Evolutionary conservation across 2,888 invertebrate genomes (phyloP), one percentile per base, ranked within the genome.

Genomic region (Adela reaumurella): DNA sequence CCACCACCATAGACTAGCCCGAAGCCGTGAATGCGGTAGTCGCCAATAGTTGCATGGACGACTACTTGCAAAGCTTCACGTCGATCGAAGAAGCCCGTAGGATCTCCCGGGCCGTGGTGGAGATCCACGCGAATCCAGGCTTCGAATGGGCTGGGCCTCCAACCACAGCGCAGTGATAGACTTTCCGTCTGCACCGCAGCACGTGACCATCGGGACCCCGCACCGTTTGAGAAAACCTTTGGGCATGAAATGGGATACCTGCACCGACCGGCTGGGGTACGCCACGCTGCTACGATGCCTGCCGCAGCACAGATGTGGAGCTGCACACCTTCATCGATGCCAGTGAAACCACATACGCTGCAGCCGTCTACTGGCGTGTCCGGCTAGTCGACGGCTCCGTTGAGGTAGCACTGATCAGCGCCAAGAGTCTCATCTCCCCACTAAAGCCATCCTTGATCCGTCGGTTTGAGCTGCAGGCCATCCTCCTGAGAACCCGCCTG

Each of bases 261-360:
- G 24, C 24, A 24, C 24, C 24, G 24, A 24, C 8, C 24, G 24
- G 8, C 24, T 24, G 4, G 24, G 24, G 5, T 24, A 6, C 24
- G 4, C 50, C 48, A 42, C 11, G 52, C 8, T 42, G 49, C 44
- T 43, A 46, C 16, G 41, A 46, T 17, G 8, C 43, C 5, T 20
- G 51, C 2, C 24, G 24, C 24, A 35, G 46, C 10, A 54, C 60
- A 46, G 43, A 58, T 5, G 4, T 24, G 24, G 24, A 24, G 8
- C 24, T 24, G 24, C 59, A 59, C 47, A 48, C 54, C 1, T 60
- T 59, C 43, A 51, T 57, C 43, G 59, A 59, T 45, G 57, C 57
- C 8, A 55, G 59, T 46, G 52, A 55, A 43, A 20, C 51, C 17
- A 56, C 58, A 6, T 55, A 54, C 52, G 52, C 54, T 5, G 50